Conservation (phyloP, 2,797 vertebrate genomes). For the Girardinus metallicus region DNA sequence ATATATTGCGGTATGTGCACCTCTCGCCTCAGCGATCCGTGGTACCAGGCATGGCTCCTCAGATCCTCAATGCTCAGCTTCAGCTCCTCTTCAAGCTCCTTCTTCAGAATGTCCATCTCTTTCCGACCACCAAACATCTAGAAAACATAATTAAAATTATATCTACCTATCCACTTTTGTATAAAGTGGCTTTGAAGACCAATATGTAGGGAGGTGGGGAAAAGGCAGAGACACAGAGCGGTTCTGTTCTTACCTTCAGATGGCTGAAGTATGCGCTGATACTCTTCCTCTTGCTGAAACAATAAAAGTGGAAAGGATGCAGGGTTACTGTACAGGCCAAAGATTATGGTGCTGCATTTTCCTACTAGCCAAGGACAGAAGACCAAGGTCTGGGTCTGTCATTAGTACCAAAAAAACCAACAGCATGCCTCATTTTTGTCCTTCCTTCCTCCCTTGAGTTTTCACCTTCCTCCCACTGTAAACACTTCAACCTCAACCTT, state of each 20-base stretch:
- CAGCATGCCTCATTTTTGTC: conserved; percentile 58
- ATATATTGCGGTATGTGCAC: conserved; percentile 59
- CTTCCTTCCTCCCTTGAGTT: conserved; percentile 66
- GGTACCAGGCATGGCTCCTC: conserved; percentile 88
- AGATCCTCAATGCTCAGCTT: conserved; percentile 83
- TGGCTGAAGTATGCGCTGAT: conserved; percentile 73
- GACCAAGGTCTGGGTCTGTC: conserved; percentile 63
- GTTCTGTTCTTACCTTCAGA: conserved; percentile 69
- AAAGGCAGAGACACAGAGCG: not conserved
- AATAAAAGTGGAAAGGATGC: conserved; percentile 55
- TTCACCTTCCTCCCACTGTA: conserved; percentile 64
- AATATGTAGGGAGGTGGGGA: not conserved
- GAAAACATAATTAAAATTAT: conserved; percentile 7
- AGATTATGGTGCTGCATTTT: conserved; percentile 36
- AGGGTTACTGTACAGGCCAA: conserved; percentile 25
- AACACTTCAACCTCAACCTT: conserved; percentile 32
- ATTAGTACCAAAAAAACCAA: conserved; percentile 54
- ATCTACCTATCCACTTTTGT: conserved; percentile 2
- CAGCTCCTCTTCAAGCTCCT: conserved; percentile 87
- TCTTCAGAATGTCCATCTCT: conserved; percentile 82
- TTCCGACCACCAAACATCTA: conserved; percentile 72
- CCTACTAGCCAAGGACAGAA: conserved; percentile 41
- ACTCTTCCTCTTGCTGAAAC: conserved; percentile 77
- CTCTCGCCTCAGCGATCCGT: conserved; percentile 83
- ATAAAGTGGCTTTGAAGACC: not conserved